phyloP scores from a whole-genome alignment of 2,797 vertebrate genomes.

The Gallinago nigripennis region DNA sequence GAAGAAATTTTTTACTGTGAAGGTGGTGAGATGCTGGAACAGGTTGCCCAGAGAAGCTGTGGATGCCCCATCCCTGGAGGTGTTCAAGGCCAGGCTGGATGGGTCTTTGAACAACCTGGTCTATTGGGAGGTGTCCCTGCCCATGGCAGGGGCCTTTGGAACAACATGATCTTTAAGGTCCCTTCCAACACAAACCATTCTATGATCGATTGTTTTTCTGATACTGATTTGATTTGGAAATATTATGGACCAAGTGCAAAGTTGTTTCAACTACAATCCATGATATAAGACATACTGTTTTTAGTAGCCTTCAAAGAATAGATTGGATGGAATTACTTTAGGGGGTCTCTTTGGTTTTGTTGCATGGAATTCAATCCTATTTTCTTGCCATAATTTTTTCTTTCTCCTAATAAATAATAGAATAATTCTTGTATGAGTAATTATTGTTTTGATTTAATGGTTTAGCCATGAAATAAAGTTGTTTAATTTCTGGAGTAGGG shows the following conservation, averaged over 20 bases:
- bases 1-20: no score
- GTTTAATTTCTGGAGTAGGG: not conserved
- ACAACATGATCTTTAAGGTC: not conserved
- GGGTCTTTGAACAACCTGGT: no score
- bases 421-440: not conserved
- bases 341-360: not conserved
- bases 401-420: not conserved
- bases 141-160: not conserved
- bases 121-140: no score
- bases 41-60: no score
- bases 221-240: not conserved
- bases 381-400: not conserved
- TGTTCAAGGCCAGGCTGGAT: no score
- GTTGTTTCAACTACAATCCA: not conserved
- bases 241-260: not conserved
- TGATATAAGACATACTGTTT: not conserved
- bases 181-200: not conserved
- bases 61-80: no score
- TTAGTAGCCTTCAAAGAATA: not conserved
- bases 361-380: not conserved
- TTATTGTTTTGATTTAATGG: not conserved
- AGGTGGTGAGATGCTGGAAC: no score
- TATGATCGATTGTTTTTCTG: not conserved
- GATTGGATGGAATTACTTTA: not conserved
- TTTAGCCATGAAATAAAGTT: not conserved